Evolutionary conservation across 2,113 vertebrate genomes (phyloP).

Genomic region (Pseudopodoces humilis): DNA sequence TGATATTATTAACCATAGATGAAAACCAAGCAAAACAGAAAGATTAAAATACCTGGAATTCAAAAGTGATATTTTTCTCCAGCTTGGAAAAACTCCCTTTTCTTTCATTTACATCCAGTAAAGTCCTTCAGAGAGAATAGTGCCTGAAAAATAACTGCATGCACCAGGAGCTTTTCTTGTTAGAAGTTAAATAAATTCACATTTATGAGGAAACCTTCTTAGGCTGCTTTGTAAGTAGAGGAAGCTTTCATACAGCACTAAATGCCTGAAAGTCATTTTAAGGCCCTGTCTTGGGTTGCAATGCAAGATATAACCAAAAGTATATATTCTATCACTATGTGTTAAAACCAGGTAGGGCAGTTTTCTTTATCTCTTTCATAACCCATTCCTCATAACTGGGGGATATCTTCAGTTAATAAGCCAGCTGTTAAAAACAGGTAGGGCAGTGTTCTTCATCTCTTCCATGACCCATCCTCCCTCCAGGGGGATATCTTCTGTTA

Average conservation of each 20-base stretch:
- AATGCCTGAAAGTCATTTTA: background rate
- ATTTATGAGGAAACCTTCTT: background rate
- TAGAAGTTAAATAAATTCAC: conserved; percentile 25
- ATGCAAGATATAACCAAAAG: too few relatives aligned
- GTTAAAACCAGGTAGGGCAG: too few relatives aligned
- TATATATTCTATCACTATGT: too few relatives aligned
- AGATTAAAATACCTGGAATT: conserved; percentile 35
- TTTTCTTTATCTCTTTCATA: too few relatives aligned
- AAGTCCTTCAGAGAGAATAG: conserved; percentile 29
- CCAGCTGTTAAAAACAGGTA: too few relatives aligned
- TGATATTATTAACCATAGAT: conserved; percentile 27
- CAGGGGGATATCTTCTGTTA: too few relatives aligned
- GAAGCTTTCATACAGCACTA: background rate
- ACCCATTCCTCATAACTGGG: too few relatives aligned
- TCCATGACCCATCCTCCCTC: too few relatives aligned
- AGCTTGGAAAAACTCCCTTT: conserved; percentile 13
- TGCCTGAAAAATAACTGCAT: conserved; percentile 6
- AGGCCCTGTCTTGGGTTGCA: background rate
- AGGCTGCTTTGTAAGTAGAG: background rate
- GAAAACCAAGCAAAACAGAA: conserved; percentile 26
- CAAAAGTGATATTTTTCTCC: background rate
- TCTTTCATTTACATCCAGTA: conserved; percentile 20
- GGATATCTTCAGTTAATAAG: too few relatives aligned
- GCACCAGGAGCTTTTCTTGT: background rate
- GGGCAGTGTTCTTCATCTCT: too few relatives aligned